Evolutionary conservation across 2,797 vertebrate species (phyloP).

Genomic region (Argyrosomus regius): DNA sequence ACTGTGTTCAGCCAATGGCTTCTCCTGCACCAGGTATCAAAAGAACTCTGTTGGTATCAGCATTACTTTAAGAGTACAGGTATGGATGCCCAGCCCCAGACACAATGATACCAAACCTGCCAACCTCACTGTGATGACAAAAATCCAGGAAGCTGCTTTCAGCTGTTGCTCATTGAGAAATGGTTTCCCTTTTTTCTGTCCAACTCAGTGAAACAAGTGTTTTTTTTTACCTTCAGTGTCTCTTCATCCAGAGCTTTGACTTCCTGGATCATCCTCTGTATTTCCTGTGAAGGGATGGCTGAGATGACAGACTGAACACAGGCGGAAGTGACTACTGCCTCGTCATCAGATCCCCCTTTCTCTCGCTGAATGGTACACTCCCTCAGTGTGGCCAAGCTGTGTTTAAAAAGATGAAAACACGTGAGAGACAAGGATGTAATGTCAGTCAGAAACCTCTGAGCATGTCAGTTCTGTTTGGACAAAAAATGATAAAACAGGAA

Average conservation of each 20-base stretch:
- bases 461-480: neutral
- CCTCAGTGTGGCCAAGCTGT: slow-evolving; percentile 91
- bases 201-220: neutral
- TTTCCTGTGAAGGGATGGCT: slow-evolving; percentile 88
- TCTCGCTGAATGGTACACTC: slow-evolving; percentile 85
- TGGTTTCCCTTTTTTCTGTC: neutral
- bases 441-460: neutral
- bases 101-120: neutral
- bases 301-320: slow-evolving; percentile 90
- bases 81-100: too few species aligned
- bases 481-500: slow-evolving; percentile 54
- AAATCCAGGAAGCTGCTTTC: neutral
- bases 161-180: neutral
- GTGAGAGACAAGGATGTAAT: neutral
- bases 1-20: too few species aligned
- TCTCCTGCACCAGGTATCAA: too few species aligned
- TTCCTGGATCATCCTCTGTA: slow-evolving; percentile 90
- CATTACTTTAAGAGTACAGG: too few species aligned
- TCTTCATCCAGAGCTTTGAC: slow-evolving; percentile 90
- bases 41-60: too few species aligned
- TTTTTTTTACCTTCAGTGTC: slow-evolving; percentile 87
- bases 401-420: slow-evolving; percentile 8
- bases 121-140: neutral
- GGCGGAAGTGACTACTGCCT: slow-evolving; percentile 67
- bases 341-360: slow-evolving; percentile 70